A percentile compares a stretch with the other conserved stretches of the same genome.
phyloP scores from a whole-genome alignment of 1,140 invertebrate genomes.

The Bombus haemorrhoidalis region DNA sequence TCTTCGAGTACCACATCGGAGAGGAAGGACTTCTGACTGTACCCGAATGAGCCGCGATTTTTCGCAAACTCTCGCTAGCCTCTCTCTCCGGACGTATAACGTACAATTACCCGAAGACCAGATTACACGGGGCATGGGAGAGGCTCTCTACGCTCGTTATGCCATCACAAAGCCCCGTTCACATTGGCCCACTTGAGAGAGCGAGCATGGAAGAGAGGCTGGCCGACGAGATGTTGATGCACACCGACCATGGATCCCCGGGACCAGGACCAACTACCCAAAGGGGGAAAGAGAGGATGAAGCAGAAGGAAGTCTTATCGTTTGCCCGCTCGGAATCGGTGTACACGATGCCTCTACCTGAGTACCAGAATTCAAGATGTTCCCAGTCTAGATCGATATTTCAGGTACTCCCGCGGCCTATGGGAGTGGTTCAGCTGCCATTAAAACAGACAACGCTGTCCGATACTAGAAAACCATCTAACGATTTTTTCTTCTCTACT shows the following conservation, averaged over 20 bases:
- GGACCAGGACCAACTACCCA: not conserved
- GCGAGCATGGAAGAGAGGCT: constrained; percentile 36
- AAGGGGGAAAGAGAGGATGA: not conserved
- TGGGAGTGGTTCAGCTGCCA: constrained; percentile 46
- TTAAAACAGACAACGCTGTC: constrained; percentile 28
- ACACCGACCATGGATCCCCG: not conserved
- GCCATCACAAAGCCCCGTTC: constrained; percentile 68
- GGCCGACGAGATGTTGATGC: constrained; percentile 44
- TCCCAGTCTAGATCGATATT: constrained; percentile 39
- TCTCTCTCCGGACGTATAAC: constrained; percentile 74
- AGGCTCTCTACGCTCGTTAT: constrained; percentile 70
- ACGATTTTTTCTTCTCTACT: not conserved
- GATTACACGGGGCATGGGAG: constrained; percentile 79
- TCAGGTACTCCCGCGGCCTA: constrained; percentile 27
- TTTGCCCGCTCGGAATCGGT: constrained; percentile 53
- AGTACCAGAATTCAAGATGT: constrained; percentile 28
- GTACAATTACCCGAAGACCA: constrained; percentile 80
- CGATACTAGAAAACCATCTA: constrained; percentile 24
- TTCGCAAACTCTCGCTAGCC: constrained; percentile 72
- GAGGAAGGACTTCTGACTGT: constrained; percentile 45
- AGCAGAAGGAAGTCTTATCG: constrained; percentile 48
- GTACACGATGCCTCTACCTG: constrained; percentile 41
- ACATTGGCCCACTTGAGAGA: constrained; percentile 69
- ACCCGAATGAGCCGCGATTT: constrained; percentile 77
- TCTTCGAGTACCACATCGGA: constrained; percentile 37